Evolutionary conservation across 2,113 vertebrate genomes (phyloP).

Genomic region (Tetrax tetrax): DNA sequence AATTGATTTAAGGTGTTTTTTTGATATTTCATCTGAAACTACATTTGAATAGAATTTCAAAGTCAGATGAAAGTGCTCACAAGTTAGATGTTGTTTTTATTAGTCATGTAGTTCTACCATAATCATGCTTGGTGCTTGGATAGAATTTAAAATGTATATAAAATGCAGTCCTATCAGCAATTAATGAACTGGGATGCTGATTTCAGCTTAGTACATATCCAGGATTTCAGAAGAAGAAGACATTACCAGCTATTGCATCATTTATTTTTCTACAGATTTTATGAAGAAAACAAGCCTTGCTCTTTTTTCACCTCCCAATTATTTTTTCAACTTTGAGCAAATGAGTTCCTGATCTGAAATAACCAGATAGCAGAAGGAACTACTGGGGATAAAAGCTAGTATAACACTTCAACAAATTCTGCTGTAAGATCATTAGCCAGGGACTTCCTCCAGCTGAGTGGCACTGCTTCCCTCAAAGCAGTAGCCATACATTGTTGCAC

Average conservation of each 20-base stretch:
- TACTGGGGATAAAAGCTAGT: not conserved
- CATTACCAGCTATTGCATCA: not conserved
- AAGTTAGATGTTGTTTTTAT: not conserved
- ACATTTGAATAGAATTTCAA: not conserved
- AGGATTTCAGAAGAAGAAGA: not conserved
- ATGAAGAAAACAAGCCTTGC: not conserved
- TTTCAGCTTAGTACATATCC: not conserved
- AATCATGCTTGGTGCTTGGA: not conserved
- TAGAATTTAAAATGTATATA: not conserved
- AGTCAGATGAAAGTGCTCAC: not conserved
- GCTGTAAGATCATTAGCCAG: not conserved
- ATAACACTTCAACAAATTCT: constrained; percentile 13
- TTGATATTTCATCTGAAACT: not conserved
- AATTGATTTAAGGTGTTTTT: not conserved
- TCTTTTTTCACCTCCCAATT: not conserved
- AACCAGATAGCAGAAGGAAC: not conserved
- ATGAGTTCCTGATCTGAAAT: not conserved
- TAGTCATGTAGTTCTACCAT: not conserved
- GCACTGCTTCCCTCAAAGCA: not conserved
- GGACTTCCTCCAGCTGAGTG: not conserved
- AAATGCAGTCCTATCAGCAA: not conserved
- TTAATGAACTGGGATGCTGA: not conserved
- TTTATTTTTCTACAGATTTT: not conserved
- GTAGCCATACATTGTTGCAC: not conserved
- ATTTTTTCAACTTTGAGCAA: not conserved